Base-by-base conservation (phyloP, 2,797 vertebrate genomes). In the Tenualosa thibaudeaui region DNA sequence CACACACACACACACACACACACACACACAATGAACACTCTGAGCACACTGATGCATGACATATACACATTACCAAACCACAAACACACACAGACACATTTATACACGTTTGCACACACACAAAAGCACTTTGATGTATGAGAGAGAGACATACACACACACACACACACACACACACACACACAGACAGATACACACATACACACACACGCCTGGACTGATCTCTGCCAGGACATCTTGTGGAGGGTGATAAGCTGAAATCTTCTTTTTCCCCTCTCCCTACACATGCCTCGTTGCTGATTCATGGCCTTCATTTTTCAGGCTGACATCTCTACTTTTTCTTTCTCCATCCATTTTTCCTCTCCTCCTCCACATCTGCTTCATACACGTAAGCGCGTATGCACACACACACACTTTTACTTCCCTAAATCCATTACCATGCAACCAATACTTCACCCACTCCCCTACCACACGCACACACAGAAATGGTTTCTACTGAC, bases 381-480 rank as follows among this genome's bases (percentile, higher is more conserved):
- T 71, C 65, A 51, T 12, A 12, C 50, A 51, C 43, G 43, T 6
- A 46, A 2, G 6, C 43, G 43, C 43, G 6, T n/a, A n/a, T n/a
- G n/a, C n/a, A 19, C 15, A 46, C 71, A 46, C 71, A 19, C 54
- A 3, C 53, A 3, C 53, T 3, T 19, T 54, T 3, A 2, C 6
- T 78, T 22, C 40, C 7, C 68, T 15, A 40, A 7, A 78, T 3
- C 37, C 71, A 78, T 78, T 78, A 46, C 40, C 46, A 54, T 82
- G 84, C 84, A 83, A 81, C 87, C 84, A 81, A 87, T 85, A 81
- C 83, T 81, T 56, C 60, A 84, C 84, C 53, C 83, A 84, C 43
- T 13, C 65, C 37, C 31, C 17, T 17, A 7, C 60, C 19, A 26
- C 24, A 26, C 56, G 8, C 5, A 43, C 40, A 78, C 15, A 19